Evolutionary conservation across 2,797 vertebrate species (phyloP).

Genomic region (Acomys russatus): DNA sequence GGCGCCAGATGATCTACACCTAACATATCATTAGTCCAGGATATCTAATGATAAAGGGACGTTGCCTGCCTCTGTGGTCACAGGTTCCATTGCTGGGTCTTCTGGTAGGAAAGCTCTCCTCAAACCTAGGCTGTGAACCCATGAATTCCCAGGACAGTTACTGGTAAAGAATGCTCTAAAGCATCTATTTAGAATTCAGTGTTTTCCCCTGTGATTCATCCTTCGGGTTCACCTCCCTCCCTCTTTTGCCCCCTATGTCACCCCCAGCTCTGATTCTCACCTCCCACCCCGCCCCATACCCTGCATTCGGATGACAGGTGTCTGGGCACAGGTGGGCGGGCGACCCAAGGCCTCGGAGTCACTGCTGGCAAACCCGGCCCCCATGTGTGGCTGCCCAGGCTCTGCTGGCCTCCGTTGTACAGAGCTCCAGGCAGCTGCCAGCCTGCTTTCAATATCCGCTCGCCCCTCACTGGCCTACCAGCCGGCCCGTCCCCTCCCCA

Average conservation of each 20-base stretch:
- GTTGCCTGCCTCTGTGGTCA: neutral
- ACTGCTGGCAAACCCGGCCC: slow-evolving; percentile 82
- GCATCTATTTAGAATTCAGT: neutral
- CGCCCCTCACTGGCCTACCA: slow-evolving; percentile 88
- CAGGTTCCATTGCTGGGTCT: neutral
- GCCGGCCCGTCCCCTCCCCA: slow-evolving; percentile 81
- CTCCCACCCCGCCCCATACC: slow-evolving; percentile 73
- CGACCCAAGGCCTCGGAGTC: slow-evolving; percentile 83
- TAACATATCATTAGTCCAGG: neutral
- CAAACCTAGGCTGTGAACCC: neutral
- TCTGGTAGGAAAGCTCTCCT: neutral
- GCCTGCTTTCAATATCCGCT: slow-evolving; percentile 89
- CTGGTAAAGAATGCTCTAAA: neutral
- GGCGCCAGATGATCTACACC: neutral
- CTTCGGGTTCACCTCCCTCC: slow-evolving; percentile 14
- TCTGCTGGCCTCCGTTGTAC: slow-evolving; percentile 85
- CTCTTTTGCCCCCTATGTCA: neutral
- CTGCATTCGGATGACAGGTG: slow-evolving; percentile 83
- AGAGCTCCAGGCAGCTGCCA: slow-evolving; percentile 86
- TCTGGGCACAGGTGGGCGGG: slow-evolving; percentile 87
- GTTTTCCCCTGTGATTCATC: neutral
- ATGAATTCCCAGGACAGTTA: neutral
- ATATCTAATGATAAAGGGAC: neutral
- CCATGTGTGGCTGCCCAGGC: slow-evolving; percentile 85
- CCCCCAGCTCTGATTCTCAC: slow-evolving; percentile 76